These are phyloP conservation scores for Leucoraja ocellata DNA, from an alignment of 2,797 vertebrate genomes.

Conservation along the genomic window DNA sequence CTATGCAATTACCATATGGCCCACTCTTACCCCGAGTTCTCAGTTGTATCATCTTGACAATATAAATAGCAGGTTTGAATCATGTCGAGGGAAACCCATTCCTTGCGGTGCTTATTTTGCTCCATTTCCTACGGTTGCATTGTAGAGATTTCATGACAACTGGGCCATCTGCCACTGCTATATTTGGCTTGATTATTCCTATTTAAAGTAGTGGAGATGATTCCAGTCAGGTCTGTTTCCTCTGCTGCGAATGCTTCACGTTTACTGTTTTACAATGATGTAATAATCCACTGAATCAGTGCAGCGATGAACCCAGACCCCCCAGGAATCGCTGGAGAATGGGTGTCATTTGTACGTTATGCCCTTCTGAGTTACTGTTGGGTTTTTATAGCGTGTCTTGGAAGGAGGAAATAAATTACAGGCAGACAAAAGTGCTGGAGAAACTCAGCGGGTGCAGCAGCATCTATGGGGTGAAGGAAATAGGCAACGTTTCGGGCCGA, in stretches of 20 bases:
- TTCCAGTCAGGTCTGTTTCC: constrained; percentile 6
- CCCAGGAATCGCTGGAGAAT: not conserved
- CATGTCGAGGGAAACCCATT: not conserved
- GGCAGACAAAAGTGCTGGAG: no score
- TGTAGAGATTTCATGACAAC: no score
- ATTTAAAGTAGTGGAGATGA: not conserved
- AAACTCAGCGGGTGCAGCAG: no score
- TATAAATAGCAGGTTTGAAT: not conserved
- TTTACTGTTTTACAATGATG: constrained; percentile 15
- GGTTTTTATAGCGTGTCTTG: not conserved
- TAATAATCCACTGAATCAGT: not conserved
- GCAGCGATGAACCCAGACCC: not conserved
- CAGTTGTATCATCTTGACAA: not conserved
- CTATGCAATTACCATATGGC: not conserved
- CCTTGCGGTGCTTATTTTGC: not conserved
- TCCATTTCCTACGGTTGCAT: not conserved
- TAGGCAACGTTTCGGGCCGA: no score
- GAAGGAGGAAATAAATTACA: no score
- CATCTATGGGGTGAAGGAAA: no score
- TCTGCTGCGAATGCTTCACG: not conserved
- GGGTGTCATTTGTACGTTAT: not conserved
- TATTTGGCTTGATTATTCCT: constrained; percentile 3
- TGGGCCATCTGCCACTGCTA: not conserved
- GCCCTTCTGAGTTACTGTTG: not conserved
- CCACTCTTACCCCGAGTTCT: not conserved